Evolutionary conservation across 2,113 vertebrate species (phyloP).

Genomic region (Heteronetta atricapilla): DNA sequence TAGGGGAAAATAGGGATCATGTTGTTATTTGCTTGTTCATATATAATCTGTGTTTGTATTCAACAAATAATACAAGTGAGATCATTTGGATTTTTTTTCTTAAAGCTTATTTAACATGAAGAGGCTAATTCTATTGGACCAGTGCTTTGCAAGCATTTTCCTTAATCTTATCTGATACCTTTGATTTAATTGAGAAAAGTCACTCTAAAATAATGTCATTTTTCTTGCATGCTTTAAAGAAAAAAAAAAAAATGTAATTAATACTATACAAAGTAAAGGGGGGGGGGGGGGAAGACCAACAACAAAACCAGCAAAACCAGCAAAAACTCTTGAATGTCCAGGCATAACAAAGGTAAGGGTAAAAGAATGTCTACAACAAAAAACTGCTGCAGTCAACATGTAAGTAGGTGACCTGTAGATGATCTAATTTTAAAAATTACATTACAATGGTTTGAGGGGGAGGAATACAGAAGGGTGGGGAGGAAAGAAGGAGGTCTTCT

Average conservation of each 20-base stretch:
- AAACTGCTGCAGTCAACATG: slow-evolving; percentile 49
- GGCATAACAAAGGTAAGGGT: background rate
- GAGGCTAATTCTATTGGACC: slow-evolving; percentile 17
- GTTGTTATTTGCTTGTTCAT: background rate
- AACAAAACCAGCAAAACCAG: slow-evolving; percentile 39
- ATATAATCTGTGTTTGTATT: slow-evolving; percentile 28
- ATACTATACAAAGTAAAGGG: slow-evolving; percentile 58
- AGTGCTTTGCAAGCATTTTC: slow-evolving; percentile 63
- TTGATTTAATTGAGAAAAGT: slow-evolving; percentile 75
- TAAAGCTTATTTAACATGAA: slow-evolving; percentile 57
- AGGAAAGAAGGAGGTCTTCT: background rate
- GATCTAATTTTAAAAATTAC: slow-evolving; percentile 51
- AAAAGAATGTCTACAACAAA: slow-evolving; percentile 31
- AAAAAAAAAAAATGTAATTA: slow-evolving; percentile 63
- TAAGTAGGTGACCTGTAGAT: slow-evolving; percentile 59
- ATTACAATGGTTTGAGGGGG: background rate
- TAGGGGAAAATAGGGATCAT: background rate
- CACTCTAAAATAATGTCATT: slow-evolving; percentile 57
- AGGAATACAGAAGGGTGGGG: background rate
- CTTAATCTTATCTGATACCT: slow-evolving; percentile 59
- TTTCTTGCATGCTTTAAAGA: slow-evolving; percentile 47
- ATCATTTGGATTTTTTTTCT: slow-evolving; percentile 41
- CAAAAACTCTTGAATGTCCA: slow-evolving; percentile 19
- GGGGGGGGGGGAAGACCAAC: slow-evolving; percentile 51
- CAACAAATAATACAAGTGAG: slow-evolving; percentile 20